A percentile compares a stretch with the other conserved stretches of the same genome.
phyloP scores from a whole-genome alignment of 2,888 invertebrate genomes.

The Corbicula japonica region DNA sequence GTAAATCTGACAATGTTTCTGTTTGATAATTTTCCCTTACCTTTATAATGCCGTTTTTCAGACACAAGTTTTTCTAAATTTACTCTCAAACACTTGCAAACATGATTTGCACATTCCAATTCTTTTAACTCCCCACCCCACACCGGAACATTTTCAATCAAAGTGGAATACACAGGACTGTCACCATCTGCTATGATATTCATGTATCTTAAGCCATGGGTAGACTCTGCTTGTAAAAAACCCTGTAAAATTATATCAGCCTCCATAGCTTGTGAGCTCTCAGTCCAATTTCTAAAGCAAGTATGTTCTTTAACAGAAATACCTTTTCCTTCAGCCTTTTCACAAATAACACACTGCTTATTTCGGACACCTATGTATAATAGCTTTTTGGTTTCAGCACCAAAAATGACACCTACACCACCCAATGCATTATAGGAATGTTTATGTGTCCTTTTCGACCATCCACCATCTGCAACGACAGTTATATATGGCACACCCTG shows the following conservation, averaged over 20 bases:
- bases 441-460: conserved; percentile 46
- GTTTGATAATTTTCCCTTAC: conserved; percentile 36
- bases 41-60: conserved; percentile 43
- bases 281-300: conserved; percentile 57
- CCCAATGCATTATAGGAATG: conserved; percentile 48
- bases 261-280: conserved; percentile 57
- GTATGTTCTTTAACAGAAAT: conserved; percentile 31
- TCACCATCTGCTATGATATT: conserved; percentile 54
- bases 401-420: conserved; percentile 45
- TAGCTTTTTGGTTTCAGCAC: conserved; percentile 28
- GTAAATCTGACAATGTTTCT: conserved; percentile 25
- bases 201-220: conserved; percentile 48
- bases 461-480: conserved; percentile 49
- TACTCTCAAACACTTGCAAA: conserved; percentile 41
- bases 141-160: conserved; percentile 39
- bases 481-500: conserved; percentile 46
- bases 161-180: conserved; percentile 28
- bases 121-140: conserved; percentile 33
- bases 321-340: conserved; percentile 16
- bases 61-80: conserved; percentile 36
- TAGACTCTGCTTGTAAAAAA: conserved; percentile 38
- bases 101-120: conserved; percentile 49
- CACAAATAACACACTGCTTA: conserved; percentile 42
- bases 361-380: conserved; percentile 42
- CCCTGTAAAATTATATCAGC: conserved; percentile 53